These are phyloP conservation scores for Mohoua ochrocephala DNA, from an alignment of 2,113 vertebrate species.

Conservation along the genomic window DNA sequence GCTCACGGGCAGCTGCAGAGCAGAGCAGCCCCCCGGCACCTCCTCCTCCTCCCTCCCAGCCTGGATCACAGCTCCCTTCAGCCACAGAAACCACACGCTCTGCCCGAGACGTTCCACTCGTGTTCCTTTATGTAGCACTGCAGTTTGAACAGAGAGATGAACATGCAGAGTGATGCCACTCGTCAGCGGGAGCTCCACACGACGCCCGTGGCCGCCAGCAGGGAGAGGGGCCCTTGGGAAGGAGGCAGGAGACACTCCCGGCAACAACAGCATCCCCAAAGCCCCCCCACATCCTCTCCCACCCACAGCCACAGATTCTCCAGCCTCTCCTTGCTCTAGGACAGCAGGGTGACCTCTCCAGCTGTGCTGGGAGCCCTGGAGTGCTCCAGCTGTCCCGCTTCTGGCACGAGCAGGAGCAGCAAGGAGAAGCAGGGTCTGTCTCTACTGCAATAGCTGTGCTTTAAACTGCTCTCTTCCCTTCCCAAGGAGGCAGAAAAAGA, in stretches of 20 bases:
- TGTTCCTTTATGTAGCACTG: constrained; percentile 29
- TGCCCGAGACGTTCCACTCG: neutral
- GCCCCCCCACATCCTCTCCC: neutral
- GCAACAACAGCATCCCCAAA: neutral
- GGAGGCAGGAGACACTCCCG: neutral
- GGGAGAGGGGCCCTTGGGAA: neutral
- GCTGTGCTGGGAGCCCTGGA: neutral
- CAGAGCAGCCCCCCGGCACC: neutral
- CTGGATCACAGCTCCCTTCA: neutral
- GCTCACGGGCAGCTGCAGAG: neutral
- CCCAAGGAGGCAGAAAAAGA: neutral
- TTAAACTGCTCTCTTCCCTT: neutral
- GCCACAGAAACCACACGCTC: neutral
- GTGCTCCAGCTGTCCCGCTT: neutral
- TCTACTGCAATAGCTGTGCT: neutral
- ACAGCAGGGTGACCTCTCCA: neutral
- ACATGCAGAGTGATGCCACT: constrained; percentile 37
- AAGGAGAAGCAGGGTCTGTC: neutral
- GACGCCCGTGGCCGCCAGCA: neutral
- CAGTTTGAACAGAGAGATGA: neutral
- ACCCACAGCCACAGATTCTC: neutral
- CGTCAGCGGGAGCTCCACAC: neutral
- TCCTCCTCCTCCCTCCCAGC: neutral
- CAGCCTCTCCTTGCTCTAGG: neutral
- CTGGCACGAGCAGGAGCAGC: neutral